A percentile compares a stretch with the other conserved stretches of the same genome.
Evolutionary conservation across 2,113 vertebrate genomes (phyloP).

Genomic region (Fregata magnificens): DNA sequence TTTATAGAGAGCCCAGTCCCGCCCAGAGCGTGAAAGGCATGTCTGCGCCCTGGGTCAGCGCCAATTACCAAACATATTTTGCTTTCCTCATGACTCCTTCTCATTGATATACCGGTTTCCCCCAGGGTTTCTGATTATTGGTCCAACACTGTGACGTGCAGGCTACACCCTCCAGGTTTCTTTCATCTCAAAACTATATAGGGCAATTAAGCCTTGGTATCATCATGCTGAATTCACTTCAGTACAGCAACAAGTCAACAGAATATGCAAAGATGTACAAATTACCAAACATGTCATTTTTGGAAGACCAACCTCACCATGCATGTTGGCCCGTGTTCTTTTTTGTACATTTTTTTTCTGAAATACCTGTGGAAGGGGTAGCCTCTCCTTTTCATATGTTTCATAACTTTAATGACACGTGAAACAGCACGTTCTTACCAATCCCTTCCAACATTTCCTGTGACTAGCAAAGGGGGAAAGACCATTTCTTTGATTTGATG

Average conservation of each 20-base stretch:
- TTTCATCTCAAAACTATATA: background rate
- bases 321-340: background rate
- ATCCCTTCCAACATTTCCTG: background rate
- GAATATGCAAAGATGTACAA: fast-evolving
- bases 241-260: background rate
- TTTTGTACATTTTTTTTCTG: fast-evolving
- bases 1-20: slow-evolving; percentile 13
- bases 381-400: background rate
- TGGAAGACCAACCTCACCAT: fast-evolving
- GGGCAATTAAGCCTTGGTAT: background rate
- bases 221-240: background rate
- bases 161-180: background rate
- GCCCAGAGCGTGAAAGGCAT: background rate
- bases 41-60: too few relatives aligned
- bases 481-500: background rate
- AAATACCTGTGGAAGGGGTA: background rate
- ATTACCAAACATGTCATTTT: background rate
- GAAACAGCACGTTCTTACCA: background rate
- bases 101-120: background rate
- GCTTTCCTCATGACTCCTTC: background rate
- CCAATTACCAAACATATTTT: background rate
- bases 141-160: background rate
- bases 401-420: background rate
- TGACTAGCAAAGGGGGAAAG: background rate
- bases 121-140: background rate